phyloP scores from a whole-genome alignment of 2,888 invertebrate genomes.

The Crioceris asparagi region DNA sequence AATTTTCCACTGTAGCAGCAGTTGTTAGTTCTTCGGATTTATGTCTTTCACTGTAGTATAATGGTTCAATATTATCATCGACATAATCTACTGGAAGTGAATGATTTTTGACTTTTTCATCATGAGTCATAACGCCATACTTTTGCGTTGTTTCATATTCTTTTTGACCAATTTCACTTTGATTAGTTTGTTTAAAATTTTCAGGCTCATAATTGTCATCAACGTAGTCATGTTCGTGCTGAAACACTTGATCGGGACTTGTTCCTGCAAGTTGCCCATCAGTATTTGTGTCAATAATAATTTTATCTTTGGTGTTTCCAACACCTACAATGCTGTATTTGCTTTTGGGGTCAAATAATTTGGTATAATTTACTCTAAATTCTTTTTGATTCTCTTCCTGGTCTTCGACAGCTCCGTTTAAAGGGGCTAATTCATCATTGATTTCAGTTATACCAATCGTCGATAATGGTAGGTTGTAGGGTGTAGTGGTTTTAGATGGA shows the following conservation, averaged over 20 bases:
- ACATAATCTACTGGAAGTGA: slow-evolving; percentile 10
- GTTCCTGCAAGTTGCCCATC: background rate
- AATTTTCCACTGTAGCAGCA: too few species aligned
- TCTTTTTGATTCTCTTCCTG: slow-evolving; percentile 1
- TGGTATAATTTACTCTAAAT: slow-evolving; percentile 13
- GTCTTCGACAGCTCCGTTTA: slow-evolving; percentile 19
- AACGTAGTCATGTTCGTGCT: slow-evolving; percentile 25
- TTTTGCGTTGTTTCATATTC: background rate
- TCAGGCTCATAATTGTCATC: slow-evolving; percentile 34
- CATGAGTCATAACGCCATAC: background rate
- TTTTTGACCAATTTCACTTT: slow-evolving; percentile 6
- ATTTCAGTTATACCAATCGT: slow-evolving; percentile 15
- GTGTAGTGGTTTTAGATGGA: slow-evolving; percentile 11
- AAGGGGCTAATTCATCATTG: slow-evolving; percentile 25
- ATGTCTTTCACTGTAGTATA: slow-evolving; percentile 11
- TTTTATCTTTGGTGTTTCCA: slow-evolving; percentile 1
- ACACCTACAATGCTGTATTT: slow-evolving; percentile 22
- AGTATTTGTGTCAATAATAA: background rate
- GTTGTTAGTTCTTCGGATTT: too few species aligned
- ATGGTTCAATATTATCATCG: slow-evolving; percentile 16
- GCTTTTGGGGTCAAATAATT: slow-evolving; percentile 18
- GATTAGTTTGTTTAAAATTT: slow-evolving; percentile 4
- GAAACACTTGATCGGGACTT: background rate
- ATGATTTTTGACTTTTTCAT: slow-evolving; percentile 7
- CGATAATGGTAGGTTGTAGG: slow-evolving; percentile 8